phyloP scores from a whole-genome alignment of 2,113 vertebrate species.

The Alectura lathami region DNA sequence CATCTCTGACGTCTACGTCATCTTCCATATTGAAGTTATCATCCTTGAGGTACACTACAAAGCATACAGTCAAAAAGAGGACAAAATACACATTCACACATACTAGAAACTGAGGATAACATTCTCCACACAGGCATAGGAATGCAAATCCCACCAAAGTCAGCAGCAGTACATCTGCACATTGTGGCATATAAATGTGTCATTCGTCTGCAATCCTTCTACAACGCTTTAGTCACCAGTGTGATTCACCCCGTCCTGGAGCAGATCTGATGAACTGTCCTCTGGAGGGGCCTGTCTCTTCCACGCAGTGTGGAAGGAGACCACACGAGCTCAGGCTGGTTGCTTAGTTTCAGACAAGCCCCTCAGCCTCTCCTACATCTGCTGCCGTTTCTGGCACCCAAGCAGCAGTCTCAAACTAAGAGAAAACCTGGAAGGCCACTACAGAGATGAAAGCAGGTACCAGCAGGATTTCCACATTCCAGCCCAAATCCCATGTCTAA shows the following conservation, averaged over 20 bases:
- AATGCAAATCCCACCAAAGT: neutral
- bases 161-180: neutral
- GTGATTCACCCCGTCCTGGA: neutral
- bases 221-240: neutral
- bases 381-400: neutral
- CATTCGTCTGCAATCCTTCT: neutral
- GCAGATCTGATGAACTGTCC: neutral
- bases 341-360: neutral
- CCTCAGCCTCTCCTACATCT: neutral
- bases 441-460: neutral
- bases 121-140: neutral
- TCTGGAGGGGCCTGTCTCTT: neutral
- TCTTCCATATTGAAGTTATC: neutral
- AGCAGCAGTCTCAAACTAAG: neutral
- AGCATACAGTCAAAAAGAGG: neutral
- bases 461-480: neutral
- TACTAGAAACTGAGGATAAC: neutral
- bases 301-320: neutral
- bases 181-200: neutral
- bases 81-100: neutral
- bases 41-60: neutral
- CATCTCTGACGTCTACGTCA: neutral
- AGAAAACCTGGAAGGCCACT: neutral
- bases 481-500: neutral
- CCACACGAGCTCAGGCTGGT: neutral